A percentile compares a stretch with the other conserved stretches of the same genome.
phyloP scores from a whole-genome alignment of 2,888 invertebrate species.

The Ephialtes manifestator region DNA sequence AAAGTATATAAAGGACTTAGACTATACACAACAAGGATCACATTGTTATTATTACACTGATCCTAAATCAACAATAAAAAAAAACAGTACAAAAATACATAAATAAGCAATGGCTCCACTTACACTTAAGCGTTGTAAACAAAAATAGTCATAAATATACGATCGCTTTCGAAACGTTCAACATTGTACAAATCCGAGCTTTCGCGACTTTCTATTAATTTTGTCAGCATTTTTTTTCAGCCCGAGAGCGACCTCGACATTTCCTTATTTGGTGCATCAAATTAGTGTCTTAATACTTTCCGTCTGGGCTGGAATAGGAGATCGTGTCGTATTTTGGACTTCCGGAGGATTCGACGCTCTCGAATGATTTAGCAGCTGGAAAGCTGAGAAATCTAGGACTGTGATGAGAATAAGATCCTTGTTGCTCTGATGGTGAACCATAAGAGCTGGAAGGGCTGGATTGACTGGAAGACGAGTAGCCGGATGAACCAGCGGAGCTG shows the following conservation, averaged over 20 bases:
- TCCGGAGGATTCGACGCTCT: constrained; percentile 68
- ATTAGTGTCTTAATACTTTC: constrained; percentile 76
- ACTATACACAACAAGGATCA: constrained; percentile 73
- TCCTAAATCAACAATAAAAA: constrained; percentile 8
- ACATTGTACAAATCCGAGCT: constrained; percentile 7
- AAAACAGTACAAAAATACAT: constrained; percentile 69
- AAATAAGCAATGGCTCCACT: constrained; percentile 73
- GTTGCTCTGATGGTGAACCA: constrained; percentile 74
- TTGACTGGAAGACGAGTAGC: constrained; percentile 71
- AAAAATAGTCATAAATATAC: constrained; percentile 58
- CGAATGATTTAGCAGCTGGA: constrained; percentile 73
- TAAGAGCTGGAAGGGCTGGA: constrained; percentile 76
- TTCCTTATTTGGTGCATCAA: constrained; percentile 16
- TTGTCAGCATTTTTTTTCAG: neutral
- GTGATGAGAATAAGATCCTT: constrained; percentile 78
- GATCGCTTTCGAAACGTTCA: constrained; percentile 33
- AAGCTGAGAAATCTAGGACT: constrained; percentile 79
- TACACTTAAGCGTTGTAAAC: constrained; percentile 41
- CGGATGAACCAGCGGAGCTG: constrained; percentile 52
- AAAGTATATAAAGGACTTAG: constrained; percentile 68
- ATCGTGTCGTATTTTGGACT: constrained; percentile 83
- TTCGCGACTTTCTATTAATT: neutral
- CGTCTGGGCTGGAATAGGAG: constrained; percentile 82
- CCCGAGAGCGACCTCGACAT: neutral
- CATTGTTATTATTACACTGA: constrained; percentile 54